A percentile compares a stretch with the other conserved stretches of the same genome.
Conservation (phyloP, 2,797 vertebrate genomes). For the Melanotaenia pygmaea region DNA sequence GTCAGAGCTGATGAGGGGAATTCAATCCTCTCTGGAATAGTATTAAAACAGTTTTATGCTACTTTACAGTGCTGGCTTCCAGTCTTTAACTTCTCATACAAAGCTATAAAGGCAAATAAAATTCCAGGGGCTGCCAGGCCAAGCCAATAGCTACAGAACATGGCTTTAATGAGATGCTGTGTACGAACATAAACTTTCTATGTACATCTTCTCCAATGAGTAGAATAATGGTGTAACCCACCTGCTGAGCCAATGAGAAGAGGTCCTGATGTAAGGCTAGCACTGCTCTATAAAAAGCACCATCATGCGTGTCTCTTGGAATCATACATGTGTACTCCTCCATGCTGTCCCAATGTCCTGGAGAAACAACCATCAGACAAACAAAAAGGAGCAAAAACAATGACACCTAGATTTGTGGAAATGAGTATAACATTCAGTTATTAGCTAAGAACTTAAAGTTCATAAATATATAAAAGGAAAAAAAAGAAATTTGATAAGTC, state of each 20-base stretch:
- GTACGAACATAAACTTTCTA: conserved; percentile 37
- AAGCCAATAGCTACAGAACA: conserved; percentile 19
- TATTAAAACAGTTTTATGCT: conserved; percentile 38
- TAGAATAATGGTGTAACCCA: conserved; percentile 64
- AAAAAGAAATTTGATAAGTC: neutral
- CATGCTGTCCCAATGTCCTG: conserved; percentile 99
- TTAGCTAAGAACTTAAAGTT: neutral
- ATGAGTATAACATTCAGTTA: conserved; percentile 3
- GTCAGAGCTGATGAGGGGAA: conserved; percentile 27
- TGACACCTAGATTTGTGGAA: neutral
- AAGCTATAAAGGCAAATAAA: conserved; percentile 50
- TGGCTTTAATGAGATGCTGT: conserved; percentile 49
- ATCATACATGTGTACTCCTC: conserved; percentile 99
- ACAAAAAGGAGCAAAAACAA: conserved; percentile 12
- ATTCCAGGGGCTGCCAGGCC: conserved; percentile 39
- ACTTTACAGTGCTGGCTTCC: conserved; percentile 37
- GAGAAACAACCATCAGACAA: conserved; percentile 19
- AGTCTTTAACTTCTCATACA: conserved; percentile 43
- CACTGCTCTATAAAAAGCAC: conserved; percentile 96
- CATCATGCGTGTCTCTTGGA: conserved; percentile 95
- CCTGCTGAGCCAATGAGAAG: conserved; percentile 97
- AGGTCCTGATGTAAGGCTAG: conserved; percentile 97
- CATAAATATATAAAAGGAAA: neutral
- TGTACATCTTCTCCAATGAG: conserved; percentile 2
- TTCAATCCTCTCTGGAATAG: conserved; percentile 53